Evolutionary conservation across 1,140 invertebrate genomes (phyloP), one percentile per base, ranked within the genome.

Genomic region (Hylaeus volcanicus): DNA sequence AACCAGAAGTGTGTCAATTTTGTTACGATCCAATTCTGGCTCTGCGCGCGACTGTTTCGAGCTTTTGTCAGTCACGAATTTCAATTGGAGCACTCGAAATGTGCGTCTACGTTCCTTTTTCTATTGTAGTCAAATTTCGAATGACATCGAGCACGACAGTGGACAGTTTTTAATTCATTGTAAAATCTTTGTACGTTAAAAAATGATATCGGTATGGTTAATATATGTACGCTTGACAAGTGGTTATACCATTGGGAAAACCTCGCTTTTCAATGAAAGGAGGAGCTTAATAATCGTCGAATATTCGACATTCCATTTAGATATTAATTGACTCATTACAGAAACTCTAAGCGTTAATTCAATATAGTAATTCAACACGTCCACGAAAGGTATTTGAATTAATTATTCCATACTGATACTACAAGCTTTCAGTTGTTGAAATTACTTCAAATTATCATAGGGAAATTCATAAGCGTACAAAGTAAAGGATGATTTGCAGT

Each of bases 201-300:
- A 9, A 45, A 14, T 37, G 48, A 61, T 37, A 14, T 77, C 65
- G 75, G 70, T 70, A 78, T 71, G 75, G 61, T 51, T 61, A 41
- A 78, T 53, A 66, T 65, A 48, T 53, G 48, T 14, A 15, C 2
- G 3, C 53, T 5, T 26, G 26, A 43, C 15, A 26, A 26, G 48
- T 61, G 8, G 12, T 45, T 45, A 45, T 45, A 45, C 5, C 43
- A 5, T 45, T 1, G 43, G 5, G 2, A 5, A 45, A 45, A 5
- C 43, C 43, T 45, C 5, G 26, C 43, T 45, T 45, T 45, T 5
- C 43, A 45, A 45, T 5, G 5, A 45, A 45, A 5, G 43, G 43
- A 2, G 5, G 43, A 9, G 51, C 6, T 1, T 11, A 11, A 51
- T 51, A 9, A 11, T 9, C 51, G 8, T 51, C 26, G 26, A 26